phyloP scores from a whole-genome alignment of 2,888 invertebrate species.

The Acronicta leporina region DNA sequence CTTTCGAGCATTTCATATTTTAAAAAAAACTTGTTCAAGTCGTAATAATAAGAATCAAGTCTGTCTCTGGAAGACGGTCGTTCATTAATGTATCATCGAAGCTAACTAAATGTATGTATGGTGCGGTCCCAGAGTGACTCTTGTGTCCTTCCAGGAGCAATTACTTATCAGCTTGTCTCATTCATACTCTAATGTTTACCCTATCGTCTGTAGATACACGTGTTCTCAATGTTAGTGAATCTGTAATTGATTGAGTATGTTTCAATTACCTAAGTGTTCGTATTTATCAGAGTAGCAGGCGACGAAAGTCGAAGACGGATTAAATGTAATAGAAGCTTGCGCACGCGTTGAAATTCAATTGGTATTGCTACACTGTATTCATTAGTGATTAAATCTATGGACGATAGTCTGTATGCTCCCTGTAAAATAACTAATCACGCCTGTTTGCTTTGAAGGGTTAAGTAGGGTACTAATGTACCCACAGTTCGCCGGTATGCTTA shows the following conservation, averaged over 20 bases:
- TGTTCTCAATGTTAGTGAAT: constrained; percentile 39
- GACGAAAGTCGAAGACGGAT: constrained; percentile 45
- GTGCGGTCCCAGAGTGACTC: no score
- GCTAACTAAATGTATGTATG: no score
- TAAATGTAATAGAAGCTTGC: constrained; percentile 25
- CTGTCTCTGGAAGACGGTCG: no score
- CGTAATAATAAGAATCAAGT: no score
- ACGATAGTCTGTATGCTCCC: background rate
- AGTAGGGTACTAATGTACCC: no score
- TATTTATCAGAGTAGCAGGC: constrained; percentile 41
- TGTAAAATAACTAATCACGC: background rate
- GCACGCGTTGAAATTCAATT: constrained; percentile 40
- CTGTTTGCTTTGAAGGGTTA: no score
- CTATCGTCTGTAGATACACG: constrained; percentile 34
- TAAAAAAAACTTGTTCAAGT: no score
- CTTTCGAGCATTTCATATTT: no score
- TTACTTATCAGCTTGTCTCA: constrained; percentile 8
- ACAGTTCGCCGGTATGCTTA: no score
- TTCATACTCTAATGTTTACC: constrained; percentile 18
- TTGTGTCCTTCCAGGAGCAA: no score
- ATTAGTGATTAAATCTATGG: constrained; percentile 38
- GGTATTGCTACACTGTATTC: constrained; percentile 31
- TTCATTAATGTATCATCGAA: no score
- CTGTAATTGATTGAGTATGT: constrained; percentile 45
- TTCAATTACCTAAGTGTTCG: constrained; percentile 50